Evolutionary conservation across 2,888 invertebrate genomes (phyloP).

Genomic region (Ferdinandea cuprea): DNA sequence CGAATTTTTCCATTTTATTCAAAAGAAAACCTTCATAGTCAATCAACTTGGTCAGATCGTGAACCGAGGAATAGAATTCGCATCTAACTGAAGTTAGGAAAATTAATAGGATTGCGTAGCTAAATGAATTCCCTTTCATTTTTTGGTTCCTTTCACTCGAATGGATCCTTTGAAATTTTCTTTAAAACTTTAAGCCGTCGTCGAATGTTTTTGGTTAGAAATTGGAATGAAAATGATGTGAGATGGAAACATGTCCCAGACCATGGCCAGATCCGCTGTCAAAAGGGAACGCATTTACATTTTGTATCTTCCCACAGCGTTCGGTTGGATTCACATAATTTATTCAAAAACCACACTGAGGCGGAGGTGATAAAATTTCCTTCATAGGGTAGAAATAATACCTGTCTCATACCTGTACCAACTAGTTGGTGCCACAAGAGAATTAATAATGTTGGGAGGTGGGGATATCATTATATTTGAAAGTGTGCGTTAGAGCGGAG

Average conservation of each 20-base stretch:
- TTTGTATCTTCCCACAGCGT: slow-evolving; percentile 2
- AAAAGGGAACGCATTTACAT: not conserved
- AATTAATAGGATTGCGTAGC: slow-evolving; percentile 41
- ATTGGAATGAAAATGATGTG: slow-evolving; percentile 16
- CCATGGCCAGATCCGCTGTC: not conserved
- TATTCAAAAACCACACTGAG: slow-evolving; percentile 27
- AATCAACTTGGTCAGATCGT: slow-evolving; percentile 77
- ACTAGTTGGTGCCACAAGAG: not conserved
- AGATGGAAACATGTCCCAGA: not conserved
- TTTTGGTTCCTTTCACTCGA: not conserved
- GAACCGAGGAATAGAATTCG: slow-evolving; percentile 79
- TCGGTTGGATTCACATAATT: slow-evolving; percentile 27
- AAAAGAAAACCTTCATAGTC: slow-evolving; percentile 78
- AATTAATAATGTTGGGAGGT: not conserved
- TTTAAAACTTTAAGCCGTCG: not conserved
- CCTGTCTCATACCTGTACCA: not conserved
- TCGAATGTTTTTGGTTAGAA: not conserved
- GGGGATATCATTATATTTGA: too few relatives aligned
- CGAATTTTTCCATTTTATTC: slow-evolving; percentile 77
- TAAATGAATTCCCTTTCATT: slow-evolving; percentile 59
- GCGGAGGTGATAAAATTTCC: not conserved
- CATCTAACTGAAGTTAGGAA: slow-evolving; percentile 47
- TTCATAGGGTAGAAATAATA: not conserved
- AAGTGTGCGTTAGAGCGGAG: too few relatives aligned
- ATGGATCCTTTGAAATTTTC: slow-evolving; percentile 1